Evolutionary conservation across 2,888 invertebrate genomes (phyloP), one percentile per base, ranked within the genome.

Genomic region (Lutraria lutraria): DNA sequence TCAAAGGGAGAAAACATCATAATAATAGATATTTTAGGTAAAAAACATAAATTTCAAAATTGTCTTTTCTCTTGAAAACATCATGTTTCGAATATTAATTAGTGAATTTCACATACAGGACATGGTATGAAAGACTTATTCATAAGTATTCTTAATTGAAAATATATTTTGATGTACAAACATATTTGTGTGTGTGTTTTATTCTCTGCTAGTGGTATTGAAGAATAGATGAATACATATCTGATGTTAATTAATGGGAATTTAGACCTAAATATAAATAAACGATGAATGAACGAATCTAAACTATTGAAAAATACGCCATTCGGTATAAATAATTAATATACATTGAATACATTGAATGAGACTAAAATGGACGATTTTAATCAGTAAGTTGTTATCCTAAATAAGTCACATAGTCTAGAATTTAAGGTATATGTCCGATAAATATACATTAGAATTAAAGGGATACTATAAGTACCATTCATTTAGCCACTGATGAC

Each of bases 271-370:
- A 6, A 19, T 31, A 76, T 76, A 34, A 76, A 16, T 31, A 76
- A 34, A 34, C 19, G 76, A 31, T 76, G 34, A 76, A 76, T 76
- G 16, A 34, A 34, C 31, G 1, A 25, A 31, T 34, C 16, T 76
- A 31, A 76, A 34, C 31, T 76, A 12, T 76, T 34, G 29, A 34
- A 76, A 31, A 72, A 16, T 16, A 6, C 15, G 21, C 76, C 25
- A 76, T 76, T 76, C 76, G 31, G 13, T 6, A 34, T 31, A 19
- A 31, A 76, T 76, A 76, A 76, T 76, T 76, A 31, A 76, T 76
- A 76, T 34, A 25, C 29, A 31, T 34, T 76, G 31, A 34, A 31
- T 31, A 34, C 16, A 16, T 76, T 31, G 31, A 76, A 34, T 76
- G 15, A 15, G 76, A 16, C 31, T 76, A 31, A 76, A 76, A 31